phyloP scores from a whole-genome alignment of 1,140 invertebrate genomes.

The Drosophila pseudoobscura region DNA sequence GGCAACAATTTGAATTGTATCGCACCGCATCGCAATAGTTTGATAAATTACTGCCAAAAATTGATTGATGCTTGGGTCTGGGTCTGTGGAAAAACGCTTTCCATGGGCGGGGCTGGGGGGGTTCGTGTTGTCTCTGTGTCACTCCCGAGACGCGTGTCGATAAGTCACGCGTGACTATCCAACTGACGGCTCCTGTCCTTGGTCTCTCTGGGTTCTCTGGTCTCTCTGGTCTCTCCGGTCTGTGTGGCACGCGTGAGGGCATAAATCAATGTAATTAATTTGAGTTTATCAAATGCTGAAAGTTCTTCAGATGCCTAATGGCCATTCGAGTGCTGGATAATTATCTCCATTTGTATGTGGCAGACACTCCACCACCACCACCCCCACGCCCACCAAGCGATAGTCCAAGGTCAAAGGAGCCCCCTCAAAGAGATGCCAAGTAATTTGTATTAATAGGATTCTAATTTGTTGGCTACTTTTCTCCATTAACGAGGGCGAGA shows the following conservation, averaged over 20 bases:
- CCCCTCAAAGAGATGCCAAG: constrained; percentile 2
- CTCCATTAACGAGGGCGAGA: constrained; percentile 17
- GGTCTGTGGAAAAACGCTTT: constrained; percentile 4
- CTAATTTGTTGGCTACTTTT: constrained; percentile 59
- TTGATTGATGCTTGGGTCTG: constrained; percentile 63
- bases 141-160: constrained; percentile 52
- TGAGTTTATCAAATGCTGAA: constrained; percentile 65
- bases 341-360: constrained; percentile 63
- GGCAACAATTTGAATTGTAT: constrained; percentile 71
- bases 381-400: too few relatives aligned
- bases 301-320: constrained; percentile 52
- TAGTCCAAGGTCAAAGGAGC: constrained; percentile 3
- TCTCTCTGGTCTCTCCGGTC: constrained; percentile 14
- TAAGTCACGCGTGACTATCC: constrained; percentile 64
- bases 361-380: too few relatives aligned
- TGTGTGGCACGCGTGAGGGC: constrained; percentile 38
- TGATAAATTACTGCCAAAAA: constrained; percentile 76
- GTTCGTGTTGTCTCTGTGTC: constrained; percentile 45
- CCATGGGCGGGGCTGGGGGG: neutral
- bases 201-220: neutral
- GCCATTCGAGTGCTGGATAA: constrained; percentile 65
- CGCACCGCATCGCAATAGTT: constrained; percentile 59
- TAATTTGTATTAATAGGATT: constrained; percentile 71
- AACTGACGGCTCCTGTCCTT: neutral
- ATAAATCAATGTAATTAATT: constrained; percentile 82